A percentile compares a stretch with the other conserved stretches of the same genome.
Evolutionary conservation across 2,888 invertebrate genomes (phyloP).

Genomic region (Eucera pruinosa): DNA sequence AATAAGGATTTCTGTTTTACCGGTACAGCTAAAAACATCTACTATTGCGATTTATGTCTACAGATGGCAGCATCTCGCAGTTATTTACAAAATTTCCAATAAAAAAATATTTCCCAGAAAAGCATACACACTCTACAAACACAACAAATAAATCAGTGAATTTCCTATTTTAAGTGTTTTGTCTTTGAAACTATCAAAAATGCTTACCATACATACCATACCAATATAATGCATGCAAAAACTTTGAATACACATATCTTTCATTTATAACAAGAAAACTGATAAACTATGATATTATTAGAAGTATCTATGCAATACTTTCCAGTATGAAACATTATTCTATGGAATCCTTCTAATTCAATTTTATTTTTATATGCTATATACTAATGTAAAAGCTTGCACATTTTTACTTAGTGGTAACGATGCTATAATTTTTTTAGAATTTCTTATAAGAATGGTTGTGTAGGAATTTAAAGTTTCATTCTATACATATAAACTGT

Average conservation of each 20-base stretch:
- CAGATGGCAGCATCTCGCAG: conserved; percentile 78
- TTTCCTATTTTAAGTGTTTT: background rate
- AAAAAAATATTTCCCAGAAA: background rate
- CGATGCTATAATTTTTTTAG: background rate
- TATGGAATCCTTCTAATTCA: no score
- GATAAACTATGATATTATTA: background rate
- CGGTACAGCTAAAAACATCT: conserved; percentile 65
- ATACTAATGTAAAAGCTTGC: background rate
- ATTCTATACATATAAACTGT: no score
- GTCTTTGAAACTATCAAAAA: background rate
- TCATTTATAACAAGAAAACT: background rate
- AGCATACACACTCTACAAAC: no score
- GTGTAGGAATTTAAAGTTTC: background rate
- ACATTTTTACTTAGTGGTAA: background rate
- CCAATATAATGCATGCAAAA: background rate
- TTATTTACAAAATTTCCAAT: conserved; percentile 30
- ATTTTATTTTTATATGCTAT: background rate
- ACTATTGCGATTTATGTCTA: conserved; percentile 45
- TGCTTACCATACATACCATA: background rate
- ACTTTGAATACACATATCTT: no score
- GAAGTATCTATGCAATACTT: background rate
- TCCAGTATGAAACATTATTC: background rate
- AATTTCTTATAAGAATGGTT: background rate
- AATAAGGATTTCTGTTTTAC: conserved; percentile 70
- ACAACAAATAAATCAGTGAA: background rate